Evolutionary conservation across 2,797 vertebrate genomes (phyloP).

Genomic region (Ibycter americanus): DNA sequence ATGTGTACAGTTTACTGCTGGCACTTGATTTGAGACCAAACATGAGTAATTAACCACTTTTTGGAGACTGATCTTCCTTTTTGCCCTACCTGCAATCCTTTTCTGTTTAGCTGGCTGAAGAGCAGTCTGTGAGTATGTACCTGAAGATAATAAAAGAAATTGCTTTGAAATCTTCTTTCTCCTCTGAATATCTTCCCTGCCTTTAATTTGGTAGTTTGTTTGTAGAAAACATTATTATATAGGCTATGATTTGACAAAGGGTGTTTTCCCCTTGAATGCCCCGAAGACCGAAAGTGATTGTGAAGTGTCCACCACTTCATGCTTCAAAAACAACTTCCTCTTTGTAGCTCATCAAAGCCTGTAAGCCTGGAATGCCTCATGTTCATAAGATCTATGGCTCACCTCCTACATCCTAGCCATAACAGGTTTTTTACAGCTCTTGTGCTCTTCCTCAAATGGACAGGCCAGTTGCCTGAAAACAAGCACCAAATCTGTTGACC

Average conservation of each 20-base stretch:
- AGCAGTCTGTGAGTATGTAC: background rate
- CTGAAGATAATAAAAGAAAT: background rate
- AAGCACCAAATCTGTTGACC: background rate
- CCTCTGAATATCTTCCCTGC: background rate
- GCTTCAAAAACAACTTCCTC: constrained; percentile 15
- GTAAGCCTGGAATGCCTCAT: background rate
- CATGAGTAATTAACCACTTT: background rate
- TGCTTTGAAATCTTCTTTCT: background rate
- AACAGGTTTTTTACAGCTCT: background rate
- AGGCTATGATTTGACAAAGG: background rate
- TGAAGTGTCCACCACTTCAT: background rate
- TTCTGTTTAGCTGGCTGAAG: background rate
- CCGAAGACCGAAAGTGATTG: background rate
- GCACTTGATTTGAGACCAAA: background rate
- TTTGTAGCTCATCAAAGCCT: constrained; percentile 6
- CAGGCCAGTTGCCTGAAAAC: background rate
- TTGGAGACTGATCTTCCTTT: background rate
- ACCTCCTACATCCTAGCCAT: background rate
- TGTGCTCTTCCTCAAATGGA: background rate
- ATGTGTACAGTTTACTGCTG: background rate
- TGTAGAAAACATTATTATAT: constrained; percentile 4
- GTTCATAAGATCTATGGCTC: background rate
- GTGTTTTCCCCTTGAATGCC: constrained; percentile 5
- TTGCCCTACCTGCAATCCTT: background rate
- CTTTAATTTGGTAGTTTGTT: constrained; percentile 13